Conservation (phyloP, 92 coral and sea anemone species). For the Paragorgia papillata region DNA sequence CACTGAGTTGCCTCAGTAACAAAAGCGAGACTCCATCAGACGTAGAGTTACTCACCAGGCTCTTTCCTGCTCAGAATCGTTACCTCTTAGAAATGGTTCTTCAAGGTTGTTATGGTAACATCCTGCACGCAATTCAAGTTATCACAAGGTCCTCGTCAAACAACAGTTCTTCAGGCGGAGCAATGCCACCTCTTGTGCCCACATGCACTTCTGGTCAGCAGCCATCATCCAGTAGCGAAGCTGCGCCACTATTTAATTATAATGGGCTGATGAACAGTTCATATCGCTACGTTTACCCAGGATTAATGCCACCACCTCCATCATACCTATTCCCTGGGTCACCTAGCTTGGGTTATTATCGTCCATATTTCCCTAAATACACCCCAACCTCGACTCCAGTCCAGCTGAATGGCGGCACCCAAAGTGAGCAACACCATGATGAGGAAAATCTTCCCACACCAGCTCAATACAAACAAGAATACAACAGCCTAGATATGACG, state of each 20-base stretch:
- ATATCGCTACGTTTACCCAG: conserved; percentile 37
- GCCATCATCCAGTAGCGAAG: neutral
- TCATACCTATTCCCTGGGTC: conserved; percentile 20
- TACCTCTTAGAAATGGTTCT: conserved; percentile 75
- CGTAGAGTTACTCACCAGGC: conserved; percentile 74
- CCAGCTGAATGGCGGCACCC: neutral
- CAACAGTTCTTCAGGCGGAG: neutral
- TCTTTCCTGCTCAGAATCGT: conserved; percentile 76
- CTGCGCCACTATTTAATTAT: neutral
- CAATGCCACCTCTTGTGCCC: neutral
- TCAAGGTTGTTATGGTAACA: conserved; percentile 90
- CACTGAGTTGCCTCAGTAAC: conserved; percentile 25
- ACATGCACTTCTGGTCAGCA: conserved; percentile 7
- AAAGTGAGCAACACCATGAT: neutral
- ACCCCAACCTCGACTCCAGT: neutral
- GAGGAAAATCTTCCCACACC: conserved; percentile 6
- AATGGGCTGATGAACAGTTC: conserved; percentile 11
- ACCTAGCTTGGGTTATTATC: conserved; percentile 21
- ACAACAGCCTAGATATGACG: conserved; percentile 27
- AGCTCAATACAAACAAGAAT: conserved; percentile 13
- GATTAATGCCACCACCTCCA: conserved; percentile 16
- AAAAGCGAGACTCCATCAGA: conserved; percentile 61
- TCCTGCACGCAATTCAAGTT: conserved; percentile 88
- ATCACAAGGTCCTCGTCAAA: conserved; percentile 68
- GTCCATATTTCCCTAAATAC: conserved; percentile 20